Conservation (phyloP, 2,888 invertebrate genomes). For the Teleogryllus oceanicus region DNA sequence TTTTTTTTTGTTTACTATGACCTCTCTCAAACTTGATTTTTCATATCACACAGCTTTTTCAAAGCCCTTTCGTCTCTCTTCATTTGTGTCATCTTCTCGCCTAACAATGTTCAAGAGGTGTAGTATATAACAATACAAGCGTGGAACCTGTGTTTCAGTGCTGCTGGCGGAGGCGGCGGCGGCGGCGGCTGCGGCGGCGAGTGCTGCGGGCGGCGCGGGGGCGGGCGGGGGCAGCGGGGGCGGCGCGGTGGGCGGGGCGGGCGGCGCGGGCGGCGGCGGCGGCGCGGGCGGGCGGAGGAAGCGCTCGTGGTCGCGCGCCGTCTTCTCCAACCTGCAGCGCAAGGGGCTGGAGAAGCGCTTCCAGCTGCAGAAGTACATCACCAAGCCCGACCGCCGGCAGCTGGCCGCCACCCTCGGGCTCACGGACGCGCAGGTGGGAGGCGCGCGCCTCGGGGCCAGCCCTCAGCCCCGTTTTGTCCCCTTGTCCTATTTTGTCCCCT, state of each 20-base stretch:
- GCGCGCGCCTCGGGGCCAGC: background rate
- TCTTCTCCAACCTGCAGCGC: slow-evolving; percentile 90
- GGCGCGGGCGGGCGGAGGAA: slow-evolving; percentile 60
- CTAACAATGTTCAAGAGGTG: too few species aligned
- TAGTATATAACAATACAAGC: too few species aligned
- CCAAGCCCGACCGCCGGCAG: slow-evolving; percentile 89
- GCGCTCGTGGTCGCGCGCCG: slow-evolving; percentile 91
- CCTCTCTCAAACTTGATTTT: too few species aligned
- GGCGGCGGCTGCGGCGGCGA: background rate
- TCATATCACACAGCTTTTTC: too few species aligned
- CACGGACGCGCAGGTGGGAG: slow-evolving; percentile 84
- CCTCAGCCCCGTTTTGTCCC: too few species aligned
- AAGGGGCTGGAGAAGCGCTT: slow-evolving; percentile 90
- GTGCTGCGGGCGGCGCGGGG: background rate
- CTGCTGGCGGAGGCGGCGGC: background rate
- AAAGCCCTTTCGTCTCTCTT: too few species aligned
- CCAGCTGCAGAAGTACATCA: slow-evolving; percentile 92
- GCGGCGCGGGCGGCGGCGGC: background rate
- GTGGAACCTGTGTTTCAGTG: background rate
- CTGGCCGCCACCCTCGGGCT: slow-evolving; percentile 86
- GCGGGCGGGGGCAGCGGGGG: slow-evolving; percentile 20
- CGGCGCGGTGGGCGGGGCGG: slow-evolving; percentile 18
- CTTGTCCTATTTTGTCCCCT: too few species aligned
- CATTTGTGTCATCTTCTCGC: too few species aligned
- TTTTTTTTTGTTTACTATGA: too few species aligned